phyloP scores from a whole-genome alignment of 2,113 vertebrate genomes.

The Chamaea fasciata region DNA sequence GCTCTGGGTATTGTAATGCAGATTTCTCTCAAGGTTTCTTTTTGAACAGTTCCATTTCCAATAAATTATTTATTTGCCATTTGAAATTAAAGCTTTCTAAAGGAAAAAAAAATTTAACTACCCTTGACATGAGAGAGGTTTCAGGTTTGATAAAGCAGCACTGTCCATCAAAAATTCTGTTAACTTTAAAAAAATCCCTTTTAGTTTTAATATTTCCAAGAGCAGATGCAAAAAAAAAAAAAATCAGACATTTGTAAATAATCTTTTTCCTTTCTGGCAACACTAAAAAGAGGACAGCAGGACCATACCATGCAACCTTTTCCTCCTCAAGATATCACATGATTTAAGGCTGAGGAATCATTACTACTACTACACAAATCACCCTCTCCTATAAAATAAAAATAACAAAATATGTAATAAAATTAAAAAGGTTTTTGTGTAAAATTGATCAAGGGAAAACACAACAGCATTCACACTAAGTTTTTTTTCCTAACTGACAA shows the following conservation, averaged over 20 bases:
- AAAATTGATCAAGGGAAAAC: background rate
- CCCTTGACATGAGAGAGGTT: background rate
- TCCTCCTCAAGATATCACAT: background rate
- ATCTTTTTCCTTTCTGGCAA: background rate
- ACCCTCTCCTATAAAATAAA: background rate
- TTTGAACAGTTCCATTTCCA: background rate
- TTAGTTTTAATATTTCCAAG: background rate
- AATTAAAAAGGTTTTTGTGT: background rate
- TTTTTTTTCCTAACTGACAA: background rate
- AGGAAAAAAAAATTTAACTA: background rate
- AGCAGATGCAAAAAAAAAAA: background rate
- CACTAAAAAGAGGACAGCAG: background rate
- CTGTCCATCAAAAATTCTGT: background rate
- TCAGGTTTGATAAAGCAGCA: background rate
- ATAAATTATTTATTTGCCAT: conserved; percentile 18
- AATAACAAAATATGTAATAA: background rate
- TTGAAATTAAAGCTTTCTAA: background rate
- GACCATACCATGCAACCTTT: background rate
- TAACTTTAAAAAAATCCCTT: background rate
- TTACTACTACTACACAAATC: background rate
- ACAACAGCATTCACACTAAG: background rate
- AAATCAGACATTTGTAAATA: background rate
- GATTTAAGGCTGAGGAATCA: background rate
- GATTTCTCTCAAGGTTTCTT: conserved; percentile 34
- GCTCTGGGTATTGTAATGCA: conserved; percentile 49